Evolutionary conservation across 2,888 invertebrate species (phyloP).

Genomic region (Cetonia aurata): DNA sequence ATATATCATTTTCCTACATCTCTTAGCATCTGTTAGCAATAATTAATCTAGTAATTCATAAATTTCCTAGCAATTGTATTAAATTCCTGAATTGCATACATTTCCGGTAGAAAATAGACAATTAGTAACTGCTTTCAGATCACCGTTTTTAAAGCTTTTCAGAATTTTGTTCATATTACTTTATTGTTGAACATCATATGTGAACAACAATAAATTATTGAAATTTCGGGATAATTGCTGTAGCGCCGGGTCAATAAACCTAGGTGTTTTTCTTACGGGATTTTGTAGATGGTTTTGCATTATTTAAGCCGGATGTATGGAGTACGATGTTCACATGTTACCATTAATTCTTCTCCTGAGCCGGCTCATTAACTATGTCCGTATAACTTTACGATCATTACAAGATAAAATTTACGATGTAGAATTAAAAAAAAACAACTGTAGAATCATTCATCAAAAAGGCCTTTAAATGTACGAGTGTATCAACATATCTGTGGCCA

Average conservation of each 20-base stretch:
- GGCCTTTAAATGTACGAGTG: too few relatives aligned
- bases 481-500: too few relatives aligned
- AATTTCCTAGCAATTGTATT: too few relatives aligned
- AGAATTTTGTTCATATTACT: neutral
- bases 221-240: constrained; percentile 10
- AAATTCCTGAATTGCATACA: too few relatives aligned
- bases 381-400: constrained; percentile 9
- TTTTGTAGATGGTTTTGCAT: constrained; percentile 11
- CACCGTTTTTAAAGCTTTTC: too few relatives aligned
- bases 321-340: constrained; percentile 7
- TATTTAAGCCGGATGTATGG: constrained; percentile 12
- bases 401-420: constrained; percentile 4
- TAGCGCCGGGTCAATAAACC: neutral
- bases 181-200: neutral
- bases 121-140: too few relatives aligned
- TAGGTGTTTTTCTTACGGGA: constrained; percentile 11
- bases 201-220: neutral
- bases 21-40: too few relatives aligned
- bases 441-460: constrained; percentile 10
- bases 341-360: constrained; percentile 15
- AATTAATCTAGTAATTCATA: too few relatives aligned
- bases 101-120: too few relatives aligned
- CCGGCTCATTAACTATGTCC: neutral
- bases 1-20: too few relatives aligned
- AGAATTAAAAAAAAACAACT: constrained; percentile 2